Base-by-base conservation (phyloP, 1,140 invertebrate species). In the Nylanderia fulva region DNA sequence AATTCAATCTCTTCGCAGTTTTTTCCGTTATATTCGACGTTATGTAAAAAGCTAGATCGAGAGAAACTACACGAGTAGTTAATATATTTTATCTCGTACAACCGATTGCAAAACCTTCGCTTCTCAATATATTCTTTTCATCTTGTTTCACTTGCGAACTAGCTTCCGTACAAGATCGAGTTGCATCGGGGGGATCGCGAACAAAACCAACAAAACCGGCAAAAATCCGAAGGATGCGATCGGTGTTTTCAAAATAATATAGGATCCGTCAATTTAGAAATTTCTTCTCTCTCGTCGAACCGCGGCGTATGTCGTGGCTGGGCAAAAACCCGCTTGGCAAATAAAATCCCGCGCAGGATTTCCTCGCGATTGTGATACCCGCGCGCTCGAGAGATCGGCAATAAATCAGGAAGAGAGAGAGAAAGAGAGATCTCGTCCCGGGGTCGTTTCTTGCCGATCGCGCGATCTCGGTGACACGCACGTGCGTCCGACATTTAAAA, bases 351-450 rank as follows among this genome's bases (percentile, higher is more conserved):
- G 77, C 77, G 77, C 77, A 82, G 11, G 21, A 52, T 18, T 42
- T 56, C 33, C 64, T 77, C 75, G 58, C 39, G 21, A 29, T 27
- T 36, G 42, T 42, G 18, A 48, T 48, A 60, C 60, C 71, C 66
- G 66, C 77, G 66, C 77, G 63, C 54, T 82, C 77, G 33, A 21
- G 24, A 69, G 84, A 89, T 86, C 69, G 85, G 72, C 87, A 58
- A 89, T 89, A 86, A 89, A 89, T 89, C 88, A 86, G 79, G 71
- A 86, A 79, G 83, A 54, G 76, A 79, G 45, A 33, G 29, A 79
- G 83, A 54, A 71, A 79, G 45, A 33, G 29, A 33, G 3, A 3
- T 33, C 29, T 1, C 29, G 29, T 33, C 29, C 29, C 29, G 1
- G 29, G 29, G 29, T 33, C 29, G 45, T 89, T 89, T 89, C 86